A percentile compares a stretch with the other conserved stretches of the same genome.
These are phyloP conservation scores for Aporophyla nigra DNA, from an alignment of 2,888 invertebrate species.

Conservation along the genomic window DNA sequence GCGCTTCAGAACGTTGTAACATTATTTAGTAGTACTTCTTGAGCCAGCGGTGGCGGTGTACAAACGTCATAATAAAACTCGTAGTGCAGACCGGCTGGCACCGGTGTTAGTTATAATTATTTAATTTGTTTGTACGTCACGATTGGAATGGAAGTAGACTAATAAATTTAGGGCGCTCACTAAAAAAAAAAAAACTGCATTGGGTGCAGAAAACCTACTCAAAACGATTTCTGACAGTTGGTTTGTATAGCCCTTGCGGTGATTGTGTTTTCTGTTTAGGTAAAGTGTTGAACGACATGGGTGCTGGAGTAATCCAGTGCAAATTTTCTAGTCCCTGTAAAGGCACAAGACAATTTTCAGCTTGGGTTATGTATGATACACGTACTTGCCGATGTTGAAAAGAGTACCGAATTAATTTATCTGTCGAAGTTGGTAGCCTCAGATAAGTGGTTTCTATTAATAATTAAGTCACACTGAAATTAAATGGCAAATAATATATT, in stretches of 20 bases:
- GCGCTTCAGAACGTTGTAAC: neutral
- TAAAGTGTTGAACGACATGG: neutral
- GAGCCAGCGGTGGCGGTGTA: neutral
- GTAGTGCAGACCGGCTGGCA: slow-evolving; percentile 18
- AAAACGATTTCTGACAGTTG: neutral
- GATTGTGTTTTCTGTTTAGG: neutral
- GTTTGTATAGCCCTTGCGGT: neutral
- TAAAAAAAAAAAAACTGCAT: neutral
- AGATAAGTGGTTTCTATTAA: neutral
- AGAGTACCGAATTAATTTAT: neutral
- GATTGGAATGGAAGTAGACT: neutral
- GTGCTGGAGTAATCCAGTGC: neutral
- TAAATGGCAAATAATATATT: neutral
- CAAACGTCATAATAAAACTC: neutral
- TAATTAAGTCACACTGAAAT: slow-evolving; percentile 4
- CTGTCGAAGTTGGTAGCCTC: neutral
- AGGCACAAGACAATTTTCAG: neutral
- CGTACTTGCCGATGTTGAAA: neutral
- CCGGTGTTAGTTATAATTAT: slow-evolving; percentile 16
- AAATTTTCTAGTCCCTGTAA: too few relatives aligned
- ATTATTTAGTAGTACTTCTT: too few relatives aligned
- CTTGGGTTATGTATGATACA: neutral
- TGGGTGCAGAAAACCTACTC: neutral
- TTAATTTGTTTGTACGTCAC: neutral
- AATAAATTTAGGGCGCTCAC: neutral